Base-by-base conservation (phyloP, 2,888 invertebrate genomes). In the Biston betularia region DNA sequence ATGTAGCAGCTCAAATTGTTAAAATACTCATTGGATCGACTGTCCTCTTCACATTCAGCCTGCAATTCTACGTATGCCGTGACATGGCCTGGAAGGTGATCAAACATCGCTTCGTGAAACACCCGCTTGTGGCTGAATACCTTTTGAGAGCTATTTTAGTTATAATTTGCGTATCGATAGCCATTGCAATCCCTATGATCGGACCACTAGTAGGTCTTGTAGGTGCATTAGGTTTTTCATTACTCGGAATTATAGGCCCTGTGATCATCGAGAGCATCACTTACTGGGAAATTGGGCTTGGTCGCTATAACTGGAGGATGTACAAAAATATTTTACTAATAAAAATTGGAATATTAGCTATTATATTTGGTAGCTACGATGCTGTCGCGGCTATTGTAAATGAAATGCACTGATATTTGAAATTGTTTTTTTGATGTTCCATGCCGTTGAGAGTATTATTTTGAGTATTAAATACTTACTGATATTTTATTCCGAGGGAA, bases 21-120 rank as follows among this genome's bases (percentile, higher is more conserved):
- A 96, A 97, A 85, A 89, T 98, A 66, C 90, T 97, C 69, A 97
- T 98, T 79, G 96, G 95, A 1, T 80, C 97, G 44, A 97, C 97
- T 11, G 97, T 98, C 9, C 97, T 96, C 84, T 96, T 97, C 79
- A 97, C 98, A 0, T 98, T 98, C 83, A 97, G 97, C n/a, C 94
- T 98, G 38, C 98, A 98, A 90, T 97, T 98, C 85, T 98, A 97
- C 87, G 98, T 98, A 10, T 97, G 98, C 78, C 93, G 98, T 70
- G 96, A 97, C 80, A 97, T 98, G 75, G 96, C 95, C 34, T 97
- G 97, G 97, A 96, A 96, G 74, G 93, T 92, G 46, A 89, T 98
- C 38, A 95, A 96, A 80, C 94, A 96, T 0, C 93, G 90, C 67
- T 95, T 94, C 79, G 89, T 89, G 45, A 95, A 95, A 74, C 94